Evolutionary conservation across 2,113 vertebrate species (phyloP).

Genomic region (Rallus limicola): DNA sequence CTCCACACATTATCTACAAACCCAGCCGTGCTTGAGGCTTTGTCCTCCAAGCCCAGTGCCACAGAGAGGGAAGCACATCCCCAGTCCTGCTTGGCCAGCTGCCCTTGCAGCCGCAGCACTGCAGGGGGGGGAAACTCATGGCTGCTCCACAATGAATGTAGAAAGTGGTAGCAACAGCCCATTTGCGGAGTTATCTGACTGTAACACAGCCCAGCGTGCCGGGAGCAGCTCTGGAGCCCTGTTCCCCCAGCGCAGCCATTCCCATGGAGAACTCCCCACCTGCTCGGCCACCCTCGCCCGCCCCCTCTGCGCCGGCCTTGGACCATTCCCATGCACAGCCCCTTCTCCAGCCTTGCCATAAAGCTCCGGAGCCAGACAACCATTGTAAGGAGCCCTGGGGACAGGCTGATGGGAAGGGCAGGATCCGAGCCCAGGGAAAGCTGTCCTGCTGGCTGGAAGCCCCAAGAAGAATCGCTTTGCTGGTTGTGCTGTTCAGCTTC

Average conservation of each 20-base stretch:
- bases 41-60: no score
- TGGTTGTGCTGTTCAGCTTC: background rate
- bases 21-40: no score
- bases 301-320: fast-evolving
- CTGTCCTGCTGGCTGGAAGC: background rate
- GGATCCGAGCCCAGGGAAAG: background rate
- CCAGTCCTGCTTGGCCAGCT: background rate
- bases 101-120: background rate
- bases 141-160: fast-evolving
- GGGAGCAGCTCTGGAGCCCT: background rate
- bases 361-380: background rate
- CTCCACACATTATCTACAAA: no score
- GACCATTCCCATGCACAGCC: background rate
- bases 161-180: background rate
- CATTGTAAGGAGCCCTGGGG: fast-evolving
- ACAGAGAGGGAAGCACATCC: background rate
- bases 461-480: background rate
- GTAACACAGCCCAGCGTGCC: background rate
- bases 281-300: fast-evolving
- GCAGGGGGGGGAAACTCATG: background rate
- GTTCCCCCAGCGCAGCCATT: fast-evolving
- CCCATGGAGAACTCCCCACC: background rate
- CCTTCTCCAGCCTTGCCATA: fast-evolving
- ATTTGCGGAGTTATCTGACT: fast-evolving
- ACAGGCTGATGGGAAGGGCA: background rate